Conservation (phyloP, 2,113 vertebrate genomes). For the Rhagologus leucostigma region DNA sequence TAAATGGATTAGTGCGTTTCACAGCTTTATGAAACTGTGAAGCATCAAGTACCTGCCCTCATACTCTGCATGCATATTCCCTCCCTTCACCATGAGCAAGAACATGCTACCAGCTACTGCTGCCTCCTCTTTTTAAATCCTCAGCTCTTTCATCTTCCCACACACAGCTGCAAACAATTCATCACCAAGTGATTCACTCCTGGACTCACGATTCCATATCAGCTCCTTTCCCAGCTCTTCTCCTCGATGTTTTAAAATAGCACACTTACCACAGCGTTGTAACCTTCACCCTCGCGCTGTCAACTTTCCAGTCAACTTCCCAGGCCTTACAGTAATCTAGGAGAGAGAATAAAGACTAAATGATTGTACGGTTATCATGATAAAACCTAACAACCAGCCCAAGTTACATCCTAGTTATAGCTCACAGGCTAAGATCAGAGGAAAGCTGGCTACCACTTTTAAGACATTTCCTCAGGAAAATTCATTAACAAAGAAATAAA, state of each 20-base stretch:
- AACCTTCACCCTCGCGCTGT: not conserved
- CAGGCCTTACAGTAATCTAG: not conserved
- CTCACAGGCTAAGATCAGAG: not conserved
- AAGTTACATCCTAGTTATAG: not conserved
- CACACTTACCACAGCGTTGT: not conserved
- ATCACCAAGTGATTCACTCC: not conserved
- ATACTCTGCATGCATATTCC: not conserved
- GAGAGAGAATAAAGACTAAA: not conserved
- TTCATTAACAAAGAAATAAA: not conserved
- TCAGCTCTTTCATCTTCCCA: conserved; percentile 21
- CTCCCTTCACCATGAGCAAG: not conserved
- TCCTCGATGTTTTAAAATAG: not conserved
- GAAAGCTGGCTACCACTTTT: not conserved
- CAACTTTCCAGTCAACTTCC: not conserved
- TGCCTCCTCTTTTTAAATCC: not conserved
- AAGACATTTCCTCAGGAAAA: not conserved
- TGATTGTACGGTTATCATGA: accelerated
- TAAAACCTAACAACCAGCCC: not conserved
- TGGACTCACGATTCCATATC: not conserved
- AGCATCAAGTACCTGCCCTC: not conserved
- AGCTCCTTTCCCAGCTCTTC: not conserved
- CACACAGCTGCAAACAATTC: conserved; percentile 14
- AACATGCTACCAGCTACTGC: not conserved
- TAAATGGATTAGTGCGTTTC: not conserved
- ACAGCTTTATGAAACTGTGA: not conserved